Evolutionary conservation across 64 coral and sea anemone species (phyloP), one percentile per base, ranked within the genome.

Genomic region (Montipora capricornis): DNA sequence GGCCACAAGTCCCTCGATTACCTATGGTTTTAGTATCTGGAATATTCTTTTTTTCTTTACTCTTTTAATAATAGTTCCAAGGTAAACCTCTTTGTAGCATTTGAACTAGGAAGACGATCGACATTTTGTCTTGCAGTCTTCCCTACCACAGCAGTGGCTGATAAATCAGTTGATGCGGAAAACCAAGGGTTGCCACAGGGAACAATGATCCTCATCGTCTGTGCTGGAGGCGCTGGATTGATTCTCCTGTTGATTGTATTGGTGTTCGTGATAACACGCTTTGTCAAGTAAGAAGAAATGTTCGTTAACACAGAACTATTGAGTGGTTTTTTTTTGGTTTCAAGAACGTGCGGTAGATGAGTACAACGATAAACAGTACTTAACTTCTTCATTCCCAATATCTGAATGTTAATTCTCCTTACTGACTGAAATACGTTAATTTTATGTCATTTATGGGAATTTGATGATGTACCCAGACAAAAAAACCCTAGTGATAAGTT

Each of bases 191-290:
- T 98, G 62, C 80, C 93, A 9, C 76, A 90, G 15, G 84, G 60
- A 4, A 61, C 84, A 19, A 87, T 98, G 24, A 94, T 98, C 44
- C 94, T 98, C 69, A 87, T 83, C 15, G 69, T 98, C 5, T 89
- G 79, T 16, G 87, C 62, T 17, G 96, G 93, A 8, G 78, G 87
- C 49, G 93, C 89, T 13, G 96, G 96, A 12, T 87, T 98, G 48
- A 49, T 98, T 5, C 76, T 98, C 0, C 49, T 98, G 12, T 47
- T 85, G 14, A 44, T 98, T 24, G 75, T 98, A 19, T 77, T 95
- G 61, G 88, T 89, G 17, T 98, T 91, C 58, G 87, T 98, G 19
- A 61, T 98, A 8, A 93, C 91, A 9, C 93, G 92, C 6, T 98
- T 94, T 37, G 68, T 71, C 82, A 73, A 64, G 82, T 86, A 49